Evolutionary conservation across 2,113 vertebrate genomes (phyloP), one percentile per base, ranked within the genome.

Genomic region (Siniperca chuatsi): DNA sequence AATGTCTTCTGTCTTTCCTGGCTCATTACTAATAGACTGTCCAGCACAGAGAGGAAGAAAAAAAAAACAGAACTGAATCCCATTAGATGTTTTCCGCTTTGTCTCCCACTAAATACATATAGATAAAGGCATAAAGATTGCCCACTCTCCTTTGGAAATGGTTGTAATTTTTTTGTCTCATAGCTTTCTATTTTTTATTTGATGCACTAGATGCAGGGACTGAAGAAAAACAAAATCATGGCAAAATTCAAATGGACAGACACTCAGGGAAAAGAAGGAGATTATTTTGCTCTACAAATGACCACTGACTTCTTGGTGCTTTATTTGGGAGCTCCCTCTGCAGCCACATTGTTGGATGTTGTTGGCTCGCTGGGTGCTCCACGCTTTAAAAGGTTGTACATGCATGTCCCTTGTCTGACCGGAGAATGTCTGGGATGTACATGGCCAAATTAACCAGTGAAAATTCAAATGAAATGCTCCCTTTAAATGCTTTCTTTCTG

Each of bases 401-500:
- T 61, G 54, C 35, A 25, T 86, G 87, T 81, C 70, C 40, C n/a
- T 35, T 52, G 80, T 85, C 80, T 81, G 79, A 77, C 83, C 20
- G 6, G 44, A 80, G 62, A 73, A 84, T 66, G 72, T 54, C 81
- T 69, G 16, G 52, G 50, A 78, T 60, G 79, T 46, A 46, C n/a
- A 55, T 54, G 73, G 29, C 25, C 87, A 88, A 88, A 88, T 90
- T 83, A 90, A 76, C 50, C 50, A 72, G 65, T 23, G 12, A 72
- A 77, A 91, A 79, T 46, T 62, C 15, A 60, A 48, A 78, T 83
- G 20, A 82, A 89, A 81, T 37, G 76, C 78, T 83, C 58, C 40
- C 62, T 78, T 85, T 80, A 80, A 90, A 88, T 55, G 83, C 76
- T 76, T 82, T 84, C 66, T 78, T 48, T 83, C 79, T 88, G 81